Evolutionary conservation across 2,113 vertebrate species (phyloP).

Genomic region (Centropus bengalensis): DNA sequence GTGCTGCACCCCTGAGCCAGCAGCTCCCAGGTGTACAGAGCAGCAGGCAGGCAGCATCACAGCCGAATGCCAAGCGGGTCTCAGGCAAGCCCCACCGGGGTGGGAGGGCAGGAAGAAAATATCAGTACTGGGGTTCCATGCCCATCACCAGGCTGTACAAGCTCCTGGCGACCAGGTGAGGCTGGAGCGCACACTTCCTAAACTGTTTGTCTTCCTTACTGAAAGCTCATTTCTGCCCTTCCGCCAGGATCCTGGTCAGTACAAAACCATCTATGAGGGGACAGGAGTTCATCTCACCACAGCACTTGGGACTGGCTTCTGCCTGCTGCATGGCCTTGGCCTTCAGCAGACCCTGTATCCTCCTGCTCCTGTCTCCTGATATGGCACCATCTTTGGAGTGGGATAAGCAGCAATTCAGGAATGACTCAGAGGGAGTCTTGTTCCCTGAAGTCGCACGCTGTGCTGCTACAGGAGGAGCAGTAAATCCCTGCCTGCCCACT

Average conservation of each 20-base stretch:
- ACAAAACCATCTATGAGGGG: background rate
- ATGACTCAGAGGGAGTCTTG: background rate
- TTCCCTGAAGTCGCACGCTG: background rate
- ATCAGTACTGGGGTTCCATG: background rate
- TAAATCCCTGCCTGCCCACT: background rate
- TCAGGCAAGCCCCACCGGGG: background rate
- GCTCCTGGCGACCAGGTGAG: background rate
- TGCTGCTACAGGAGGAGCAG: background rate
- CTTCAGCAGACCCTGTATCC: background rate
- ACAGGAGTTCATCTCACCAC: fast-evolving
- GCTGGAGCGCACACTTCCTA: background rate
- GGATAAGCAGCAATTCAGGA: background rate
- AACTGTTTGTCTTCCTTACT: background rate
- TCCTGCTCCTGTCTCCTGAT: background rate
- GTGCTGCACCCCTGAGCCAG: background rate
- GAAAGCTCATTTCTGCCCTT: background rate
- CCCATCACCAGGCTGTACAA: background rate
- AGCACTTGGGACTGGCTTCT: background rate
- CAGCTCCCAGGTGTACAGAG: background rate
- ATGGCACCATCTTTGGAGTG: background rate
- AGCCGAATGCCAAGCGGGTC: background rate
- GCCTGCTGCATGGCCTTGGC: background rate
- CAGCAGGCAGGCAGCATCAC: background rate
- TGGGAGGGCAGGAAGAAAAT: background rate
- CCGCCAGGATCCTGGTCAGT: background rate